Conservation (phyloP, 2,888 invertebrate genomes). For the Isotomurus palustris region DNA sequence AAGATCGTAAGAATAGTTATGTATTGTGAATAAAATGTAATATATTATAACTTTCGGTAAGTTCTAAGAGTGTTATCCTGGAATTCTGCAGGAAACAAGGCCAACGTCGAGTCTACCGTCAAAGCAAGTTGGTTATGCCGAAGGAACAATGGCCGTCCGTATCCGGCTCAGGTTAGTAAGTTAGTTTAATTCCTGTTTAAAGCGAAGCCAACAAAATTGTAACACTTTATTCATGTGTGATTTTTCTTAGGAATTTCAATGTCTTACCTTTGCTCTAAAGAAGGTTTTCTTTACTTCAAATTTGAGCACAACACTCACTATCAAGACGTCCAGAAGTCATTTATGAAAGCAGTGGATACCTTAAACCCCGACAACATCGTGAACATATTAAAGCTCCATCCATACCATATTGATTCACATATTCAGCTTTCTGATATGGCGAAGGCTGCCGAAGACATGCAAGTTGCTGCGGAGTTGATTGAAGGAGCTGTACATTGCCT, state of each 20-base stretch:
- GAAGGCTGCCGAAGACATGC: slow-evolving; percentile 70
- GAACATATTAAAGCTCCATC: slow-evolving; percentile 63
- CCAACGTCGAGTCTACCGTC: slow-evolving; percentile 34
- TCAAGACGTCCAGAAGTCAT: slow-evolving; percentile 67
- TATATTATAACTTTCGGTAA: background rate
- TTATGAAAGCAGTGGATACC: slow-evolving; percentile 72
- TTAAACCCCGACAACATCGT: slow-evolving; percentile 58
- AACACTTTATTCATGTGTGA: slow-evolving; percentile 9
- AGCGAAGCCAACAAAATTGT: too few relatives aligned
- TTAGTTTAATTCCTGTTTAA: background rate
- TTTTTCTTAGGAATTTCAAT: slow-evolving; percentile 60
- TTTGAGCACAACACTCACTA: slow-evolving; percentile 72
- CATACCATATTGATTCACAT: slow-evolving; percentile 74
- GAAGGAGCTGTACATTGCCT: slow-evolving; percentile 72
- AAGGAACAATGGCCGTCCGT: slow-evolving; percentile 68
- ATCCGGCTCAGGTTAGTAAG: slow-evolving; percentile 58
- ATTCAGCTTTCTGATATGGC: slow-evolving; percentile 77
- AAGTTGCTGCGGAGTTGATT: slow-evolving; percentile 63
- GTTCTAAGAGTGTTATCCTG: background rate
- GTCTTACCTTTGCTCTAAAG: slow-evolving; percentile 58
- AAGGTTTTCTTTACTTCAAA: slow-evolving; percentile 61
- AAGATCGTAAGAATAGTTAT: slow-evolving; percentile 50
- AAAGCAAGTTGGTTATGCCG: slow-evolving; percentile 62
- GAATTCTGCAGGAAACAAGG: slow-evolving; percentile 41
- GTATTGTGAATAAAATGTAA: slow-evolving; percentile 3